Evolutionary conservation across 2,797 vertebrate species (phyloP).

Genomic region (Artibeus jamaicensis): DNA sequence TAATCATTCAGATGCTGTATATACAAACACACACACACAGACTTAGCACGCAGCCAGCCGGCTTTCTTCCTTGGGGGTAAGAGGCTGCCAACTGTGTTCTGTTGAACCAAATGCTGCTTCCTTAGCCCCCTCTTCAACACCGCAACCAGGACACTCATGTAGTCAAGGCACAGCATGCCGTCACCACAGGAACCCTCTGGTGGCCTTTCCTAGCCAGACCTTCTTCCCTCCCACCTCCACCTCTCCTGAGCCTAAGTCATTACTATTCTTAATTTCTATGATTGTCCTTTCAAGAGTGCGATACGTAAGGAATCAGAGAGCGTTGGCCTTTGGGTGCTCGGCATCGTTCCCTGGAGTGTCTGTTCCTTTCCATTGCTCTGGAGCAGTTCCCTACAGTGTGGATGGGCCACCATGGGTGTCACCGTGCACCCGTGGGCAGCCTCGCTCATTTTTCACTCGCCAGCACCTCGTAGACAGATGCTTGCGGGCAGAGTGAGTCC

Average conservation of each 20-base stretch:
- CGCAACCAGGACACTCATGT: not conserved
- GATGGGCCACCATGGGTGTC: fast-evolving
- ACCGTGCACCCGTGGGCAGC: not conserved
- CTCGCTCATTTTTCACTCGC: not conserved
- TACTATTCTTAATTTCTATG: not conserved
- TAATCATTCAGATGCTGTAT: not conserved
- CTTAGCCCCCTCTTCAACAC: not conserved
- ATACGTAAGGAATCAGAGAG: not conserved
- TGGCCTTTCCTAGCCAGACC: not conserved
- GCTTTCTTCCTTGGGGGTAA: not conserved
- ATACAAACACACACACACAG: not conserved
- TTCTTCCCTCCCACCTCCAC: not conserved
- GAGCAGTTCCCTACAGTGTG: fast-evolving
- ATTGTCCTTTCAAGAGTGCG: not conserved
- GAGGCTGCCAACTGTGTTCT: not conserved
- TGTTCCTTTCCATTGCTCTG: not conserved
- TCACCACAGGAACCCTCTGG: fast-evolving
- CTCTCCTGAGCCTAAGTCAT: not conserved
- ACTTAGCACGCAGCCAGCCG: not conserved
- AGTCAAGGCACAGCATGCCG: not conserved
- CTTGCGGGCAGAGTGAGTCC: not conserved
- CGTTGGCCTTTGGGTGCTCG: no score
- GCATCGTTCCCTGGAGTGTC: not conserved
- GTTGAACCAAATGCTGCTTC: not conserved
- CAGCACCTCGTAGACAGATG: not conserved